Evolutionary conservation across 1,140 invertebrate species (phyloP).

Genomic region (Apis florea): DNA sequence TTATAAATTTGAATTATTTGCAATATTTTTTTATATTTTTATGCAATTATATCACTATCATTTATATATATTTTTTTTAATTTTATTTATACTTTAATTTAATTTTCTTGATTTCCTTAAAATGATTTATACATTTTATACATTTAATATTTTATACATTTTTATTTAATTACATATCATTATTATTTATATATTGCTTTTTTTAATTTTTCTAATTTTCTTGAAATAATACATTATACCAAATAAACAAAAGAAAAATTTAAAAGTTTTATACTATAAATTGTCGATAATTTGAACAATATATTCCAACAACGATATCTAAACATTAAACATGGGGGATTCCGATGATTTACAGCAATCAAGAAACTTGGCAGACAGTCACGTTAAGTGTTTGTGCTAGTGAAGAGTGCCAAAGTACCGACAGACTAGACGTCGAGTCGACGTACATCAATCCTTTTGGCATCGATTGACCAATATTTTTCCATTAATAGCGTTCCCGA

Average conservation of each 20-base stretch:
- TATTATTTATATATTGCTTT: no score
- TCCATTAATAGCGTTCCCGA: slow-evolving; percentile 18
- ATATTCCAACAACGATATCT: not conserved
- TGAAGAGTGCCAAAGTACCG: slow-evolving; percentile 39
- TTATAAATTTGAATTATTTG: no score
- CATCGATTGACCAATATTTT: slow-evolving; percentile 30
- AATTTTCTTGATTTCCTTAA: no score
- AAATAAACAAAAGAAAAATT: not conserved
- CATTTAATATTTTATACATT: no score
- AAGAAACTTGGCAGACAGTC: slow-evolving; percentile 43
- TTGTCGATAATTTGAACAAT: not conserved
- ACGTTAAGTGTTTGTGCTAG: slow-evolving; percentile 20
- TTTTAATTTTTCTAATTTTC: no score
- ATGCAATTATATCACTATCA: no score
- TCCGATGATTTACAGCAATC: slow-evolving; percentile 29
- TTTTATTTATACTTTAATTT: no score
- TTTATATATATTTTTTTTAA: no score
- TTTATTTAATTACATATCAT: no score
- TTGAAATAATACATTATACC: no score
- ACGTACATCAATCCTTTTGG: slow-evolving; percentile 30
- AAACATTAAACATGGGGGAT: slow-evolving; percentile 26
- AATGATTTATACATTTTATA: no score
- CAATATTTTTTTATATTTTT: no score
- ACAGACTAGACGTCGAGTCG: slow-evolving; percentile 44
- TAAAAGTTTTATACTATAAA: not conserved